Evolutionary conservation across 2,113 vertebrate species (phyloP).

Genomic region (Arvicanthis niloticus): DNA sequence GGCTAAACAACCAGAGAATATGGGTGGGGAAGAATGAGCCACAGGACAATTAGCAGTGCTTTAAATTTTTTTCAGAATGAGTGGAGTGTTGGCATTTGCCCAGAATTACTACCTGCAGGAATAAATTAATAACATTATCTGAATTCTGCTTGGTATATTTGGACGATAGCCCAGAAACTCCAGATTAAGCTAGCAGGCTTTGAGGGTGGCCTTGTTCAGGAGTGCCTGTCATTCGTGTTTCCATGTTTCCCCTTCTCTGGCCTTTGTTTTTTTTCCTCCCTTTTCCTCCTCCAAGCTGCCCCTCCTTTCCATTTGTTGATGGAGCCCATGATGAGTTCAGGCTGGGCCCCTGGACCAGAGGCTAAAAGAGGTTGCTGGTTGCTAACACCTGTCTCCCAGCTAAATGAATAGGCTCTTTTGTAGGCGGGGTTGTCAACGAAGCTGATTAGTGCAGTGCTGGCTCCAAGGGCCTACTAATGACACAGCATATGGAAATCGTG

Average conservation of each 20-base stretch:
- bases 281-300: slow-evolving; percentile 8
- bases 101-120: slow-evolving; percentile 65
- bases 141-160: slow-evolving; percentile 24
- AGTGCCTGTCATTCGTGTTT: slow-evolving; percentile 8
- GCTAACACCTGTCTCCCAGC: slow-evolving; percentile 76
- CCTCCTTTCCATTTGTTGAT: slow-evolving; percentile 32
- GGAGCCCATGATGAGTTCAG: neutral
- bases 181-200: neutral
- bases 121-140: slow-evolving; percentile 54
- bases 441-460: slow-evolving; percentile 62
- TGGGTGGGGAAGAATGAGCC: slow-evolving; percentile 57
- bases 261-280: neutral
- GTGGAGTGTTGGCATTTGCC: slow-evolving; percentile 13
- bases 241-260: neutral
- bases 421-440: slow-evolving; percentile 63
- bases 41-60: slow-evolving; percentile 48
- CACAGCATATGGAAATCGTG: slow-evolving; percentile 66
- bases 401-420: slow-evolving; percentile 77
- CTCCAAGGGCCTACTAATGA: slow-evolving; percentile 66
- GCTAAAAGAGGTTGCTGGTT: slow-evolving; percentile 58
- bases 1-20: slow-evolving; percentile 37
- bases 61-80: slow-evolving; percentile 51
- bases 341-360: neutral
- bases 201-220: neutral
- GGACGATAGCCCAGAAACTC: neutral